Conservation (phyloP, 1,140 invertebrate genomes). For the Eulimnadia texana region DNA sequence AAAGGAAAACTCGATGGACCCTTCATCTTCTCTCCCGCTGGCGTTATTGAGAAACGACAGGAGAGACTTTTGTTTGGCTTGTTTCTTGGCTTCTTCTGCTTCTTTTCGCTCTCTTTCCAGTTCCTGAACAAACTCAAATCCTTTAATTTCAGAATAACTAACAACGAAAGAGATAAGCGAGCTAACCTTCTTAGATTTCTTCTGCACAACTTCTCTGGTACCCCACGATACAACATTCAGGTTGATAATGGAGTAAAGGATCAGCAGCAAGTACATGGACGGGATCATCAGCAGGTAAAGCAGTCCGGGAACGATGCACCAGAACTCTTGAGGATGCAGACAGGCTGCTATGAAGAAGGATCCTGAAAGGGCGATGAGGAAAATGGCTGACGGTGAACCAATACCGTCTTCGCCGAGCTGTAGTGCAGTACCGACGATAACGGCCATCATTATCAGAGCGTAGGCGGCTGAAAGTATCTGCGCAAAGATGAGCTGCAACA, state of each 20-base stretch:
- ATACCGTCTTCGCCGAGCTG: slow-evolving; percentile 66
- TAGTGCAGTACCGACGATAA: slow-evolving; percentile 68
- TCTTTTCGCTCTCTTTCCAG: slow-evolving; percentile 24
- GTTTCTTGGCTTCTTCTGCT: slow-evolving; percentile 26
- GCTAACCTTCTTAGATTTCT: slow-evolving; percentile 20
- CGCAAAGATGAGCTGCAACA: slow-evolving; percentile 41
- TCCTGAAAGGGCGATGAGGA: slow-evolving; percentile 45
- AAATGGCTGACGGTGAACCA: slow-evolving; percentile 59
- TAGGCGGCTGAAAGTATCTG: slow-evolving; percentile 61
- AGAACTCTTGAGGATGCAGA: slow-evolving; percentile 70
- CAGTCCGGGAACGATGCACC: slow-evolving; percentile 55
- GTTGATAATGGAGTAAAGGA: slow-evolving; percentile 81
- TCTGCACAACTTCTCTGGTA: slow-evolving; percentile 50
- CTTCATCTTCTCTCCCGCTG: slow-evolving; percentile 24
- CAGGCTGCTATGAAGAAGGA: slow-evolving; percentile 53
- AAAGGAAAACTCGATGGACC: slow-evolving; percentile 31
- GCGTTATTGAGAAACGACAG: neutral
- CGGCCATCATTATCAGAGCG: slow-evolving; percentile 82
- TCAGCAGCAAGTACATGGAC: slow-evolving; percentile 82
- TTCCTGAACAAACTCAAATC: too few relatives aligned
- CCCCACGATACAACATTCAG: slow-evolving; percentile 83
- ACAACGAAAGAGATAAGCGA: neutral
- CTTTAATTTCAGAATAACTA: too few relatives aligned
- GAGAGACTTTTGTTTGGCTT: slow-evolving; percentile 23
- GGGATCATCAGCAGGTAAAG: slow-evolving; percentile 85